Conservation (phyloP, 2,797 vertebrate genomes). For the Scyliorhinus canicula region DNA sequence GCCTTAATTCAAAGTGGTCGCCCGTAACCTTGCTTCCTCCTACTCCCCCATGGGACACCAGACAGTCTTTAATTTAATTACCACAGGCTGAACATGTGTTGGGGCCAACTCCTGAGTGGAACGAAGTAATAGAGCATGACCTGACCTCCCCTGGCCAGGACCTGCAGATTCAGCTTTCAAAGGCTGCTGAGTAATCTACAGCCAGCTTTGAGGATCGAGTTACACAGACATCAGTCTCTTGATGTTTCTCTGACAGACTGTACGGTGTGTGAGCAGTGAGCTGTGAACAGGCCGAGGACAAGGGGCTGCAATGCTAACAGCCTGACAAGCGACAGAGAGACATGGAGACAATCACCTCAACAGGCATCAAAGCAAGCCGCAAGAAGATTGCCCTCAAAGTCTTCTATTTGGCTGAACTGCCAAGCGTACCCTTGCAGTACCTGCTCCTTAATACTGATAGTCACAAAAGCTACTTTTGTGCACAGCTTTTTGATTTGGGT, state of each 20-base stretch:
- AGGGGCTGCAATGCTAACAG: neutral
- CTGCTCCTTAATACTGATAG: neutral
- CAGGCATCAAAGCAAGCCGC: neutral
- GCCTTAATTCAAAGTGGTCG: neutral
- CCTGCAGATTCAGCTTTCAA: slow-evolving; percentile 33
- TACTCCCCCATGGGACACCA: neutral
- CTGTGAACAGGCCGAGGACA: neutral
- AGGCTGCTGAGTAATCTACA: slow-evolving; percentile 31
- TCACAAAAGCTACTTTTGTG: neutral
- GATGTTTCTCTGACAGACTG: slow-evolving; percentile 10
- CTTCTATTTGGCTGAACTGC: neutral
- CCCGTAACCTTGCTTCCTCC: neutral
- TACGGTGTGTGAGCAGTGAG: neutral
- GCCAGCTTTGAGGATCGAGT: slow-evolving; percentile 32
- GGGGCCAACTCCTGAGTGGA: slow-evolving; percentile 18
- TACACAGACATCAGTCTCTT: slow-evolving; percentile 2
- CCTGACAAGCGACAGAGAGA: neutral
- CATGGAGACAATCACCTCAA: neutral
- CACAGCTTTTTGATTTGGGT: neutral
- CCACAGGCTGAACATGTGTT: slow-evolving; percentile 22
- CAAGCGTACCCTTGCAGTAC: neutral
- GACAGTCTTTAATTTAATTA: slow-evolving; percentile 33
- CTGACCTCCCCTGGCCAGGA: slow-evolving; percentile 32
- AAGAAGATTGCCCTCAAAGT: neutral
- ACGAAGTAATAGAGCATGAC: slow-evolving; percentile 9